A percentile compares a stretch with the other conserved stretches of the same genome.
Evolutionary conservation across 1,140 invertebrate genomes (phyloP).

Genomic region (Drosophila baimaii): DNA sequence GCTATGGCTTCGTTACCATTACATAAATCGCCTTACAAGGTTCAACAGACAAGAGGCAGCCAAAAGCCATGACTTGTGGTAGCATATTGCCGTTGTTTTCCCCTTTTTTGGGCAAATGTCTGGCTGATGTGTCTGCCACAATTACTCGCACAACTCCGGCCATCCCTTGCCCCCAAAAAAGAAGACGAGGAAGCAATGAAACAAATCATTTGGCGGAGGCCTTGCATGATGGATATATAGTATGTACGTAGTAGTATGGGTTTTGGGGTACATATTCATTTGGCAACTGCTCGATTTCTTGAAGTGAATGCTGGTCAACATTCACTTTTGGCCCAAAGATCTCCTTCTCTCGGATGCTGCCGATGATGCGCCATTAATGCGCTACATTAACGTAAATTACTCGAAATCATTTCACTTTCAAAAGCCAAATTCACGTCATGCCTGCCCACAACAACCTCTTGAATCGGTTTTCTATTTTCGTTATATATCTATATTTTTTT

Average conservation of each 20-base stretch:
- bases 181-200: slow-evolving; percentile 42
- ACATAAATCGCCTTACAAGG: slow-evolving; percentile 64
- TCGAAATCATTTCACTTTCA: slow-evolving; percentile 65
- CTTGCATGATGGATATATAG: slow-evolving; percentile 57
- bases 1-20: slow-evolving; percentile 53
- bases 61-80: slow-evolving; percentile 63
- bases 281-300: slow-evolving; percentile 68
- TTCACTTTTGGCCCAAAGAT: slow-evolving; percentile 66
- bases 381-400: slow-evolving; percentile 66
- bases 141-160: slow-evolving; percentile 55
- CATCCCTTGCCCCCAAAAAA: slow-evolving; percentile 30
- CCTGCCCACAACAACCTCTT: slow-evolving; percentile 51
- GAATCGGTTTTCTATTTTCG: slow-evolving; percentile 44
- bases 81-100: slow-evolving; percentile 60
- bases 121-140: slow-evolving; percentile 63
- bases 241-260: too few species aligned
- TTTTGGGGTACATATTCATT: slow-evolving; percentile 29
- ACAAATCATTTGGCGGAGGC: slow-evolving; percentile 52
- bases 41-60: slow-evolving; percentile 54
- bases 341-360: slow-evolving; percentile 37
- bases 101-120: slow-evolving; percentile 60
- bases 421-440: slow-evolving; percentile 51
- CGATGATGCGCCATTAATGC: slow-evolving; percentile 70
- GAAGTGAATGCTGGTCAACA: slow-evolving; percentile 73
- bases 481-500: slow-evolving; percentile 44